These are phyloP conservation scores for Cheirogaleus major DNA, from an alignment of 2,797 vertebrate genomes.

Conservation along the genomic window DNA sequence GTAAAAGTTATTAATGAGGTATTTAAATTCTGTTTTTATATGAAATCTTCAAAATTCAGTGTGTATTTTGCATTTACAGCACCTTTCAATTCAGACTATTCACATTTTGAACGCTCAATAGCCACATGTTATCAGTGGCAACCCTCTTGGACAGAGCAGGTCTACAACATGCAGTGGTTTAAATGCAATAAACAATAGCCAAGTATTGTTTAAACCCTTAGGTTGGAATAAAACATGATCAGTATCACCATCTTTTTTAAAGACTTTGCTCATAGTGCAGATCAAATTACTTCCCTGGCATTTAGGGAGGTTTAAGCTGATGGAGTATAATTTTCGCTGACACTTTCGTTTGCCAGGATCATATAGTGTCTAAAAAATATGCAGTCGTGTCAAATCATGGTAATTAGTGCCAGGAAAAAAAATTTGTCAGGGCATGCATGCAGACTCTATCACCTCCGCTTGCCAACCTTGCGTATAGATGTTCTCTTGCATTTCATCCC, in stretches of 20 bases:
- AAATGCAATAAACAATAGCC: background rate
- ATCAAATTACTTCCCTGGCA: conserved; percentile 45
- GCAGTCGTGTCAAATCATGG: conserved; percentile 43
- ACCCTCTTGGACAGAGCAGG: background rate
- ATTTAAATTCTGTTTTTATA: conserved; percentile 31
- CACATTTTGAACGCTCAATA: background rate
- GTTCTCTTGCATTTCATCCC: conserved; percentile 42
- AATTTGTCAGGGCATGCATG: background rate
- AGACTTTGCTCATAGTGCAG: background rate
- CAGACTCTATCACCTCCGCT: background rate
- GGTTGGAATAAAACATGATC: conserved; percentile 1
- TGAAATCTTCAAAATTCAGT: background rate
- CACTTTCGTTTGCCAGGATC: conserved; percentile 50
- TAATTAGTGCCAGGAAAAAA: conserved; percentile 39
- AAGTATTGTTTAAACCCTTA: background rate
- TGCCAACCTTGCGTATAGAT: background rate
- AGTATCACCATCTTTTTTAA: background rate
- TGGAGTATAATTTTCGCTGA: conserved; percentile 56
- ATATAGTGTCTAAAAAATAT: conserved; percentile 47
- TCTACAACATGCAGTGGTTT: background rate
- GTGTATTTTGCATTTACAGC: background rate
- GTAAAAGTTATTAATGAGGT: background rate
- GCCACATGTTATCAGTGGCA: background rate
- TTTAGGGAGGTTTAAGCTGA: conserved; percentile 43
- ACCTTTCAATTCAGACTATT: background rate